phyloP scores from a whole-genome alignment of 2,888 invertebrate species.

The Hirtodrosophila trivittata region DNA sequence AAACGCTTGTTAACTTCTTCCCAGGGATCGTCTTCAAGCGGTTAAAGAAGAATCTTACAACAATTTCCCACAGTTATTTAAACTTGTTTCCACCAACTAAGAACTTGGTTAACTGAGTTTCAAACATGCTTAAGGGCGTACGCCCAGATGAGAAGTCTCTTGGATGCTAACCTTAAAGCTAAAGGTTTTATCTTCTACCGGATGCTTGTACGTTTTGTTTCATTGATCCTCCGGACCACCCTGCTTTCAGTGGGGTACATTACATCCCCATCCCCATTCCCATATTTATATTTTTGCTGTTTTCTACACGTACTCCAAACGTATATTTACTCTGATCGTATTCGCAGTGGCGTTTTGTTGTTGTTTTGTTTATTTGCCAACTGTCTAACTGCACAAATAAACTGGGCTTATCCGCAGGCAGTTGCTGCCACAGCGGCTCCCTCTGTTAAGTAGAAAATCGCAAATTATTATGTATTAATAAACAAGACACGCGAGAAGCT shows the following conservation, averaged over 20 bases:
- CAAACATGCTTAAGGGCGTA: too few relatives aligned
- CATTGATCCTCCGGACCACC: too few relatives aligned
- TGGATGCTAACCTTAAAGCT: too few relatives aligned
- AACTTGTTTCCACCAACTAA: too few relatives aligned
- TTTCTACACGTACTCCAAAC: too few relatives aligned
- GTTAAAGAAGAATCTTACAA: conserved; percentile 6
- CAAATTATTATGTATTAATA: conserved; percentile 49
- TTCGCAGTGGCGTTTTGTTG: neutral
- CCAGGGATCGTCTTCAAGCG: conserved; percentile 36
- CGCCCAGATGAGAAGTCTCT: too few relatives aligned
- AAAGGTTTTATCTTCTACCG: too few relatives aligned
- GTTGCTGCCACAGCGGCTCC: conserved; percentile 7
- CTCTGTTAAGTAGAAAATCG: conserved; percentile 20
- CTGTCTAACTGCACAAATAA: conserved; percentile 28
- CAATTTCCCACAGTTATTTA: conserved; percentile 40
- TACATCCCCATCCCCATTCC: too few relatives aligned
- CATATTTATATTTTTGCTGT: too few relatives aligned
- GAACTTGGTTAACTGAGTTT: too few relatives aligned
- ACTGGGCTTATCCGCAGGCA: conserved; percentile 41
- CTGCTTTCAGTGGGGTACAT: too few relatives aligned
- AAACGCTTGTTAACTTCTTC: conserved; percentile 33
- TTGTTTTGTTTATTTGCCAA: conserved; percentile 45
- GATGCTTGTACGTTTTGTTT: too few relatives aligned
- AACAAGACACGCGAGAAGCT: conserved; percentile 27
- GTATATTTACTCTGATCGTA: neutral